phyloP scores from a whole-genome alignment of 2,797 vertebrate species.

The Luscinia megarhynchos region DNA sequence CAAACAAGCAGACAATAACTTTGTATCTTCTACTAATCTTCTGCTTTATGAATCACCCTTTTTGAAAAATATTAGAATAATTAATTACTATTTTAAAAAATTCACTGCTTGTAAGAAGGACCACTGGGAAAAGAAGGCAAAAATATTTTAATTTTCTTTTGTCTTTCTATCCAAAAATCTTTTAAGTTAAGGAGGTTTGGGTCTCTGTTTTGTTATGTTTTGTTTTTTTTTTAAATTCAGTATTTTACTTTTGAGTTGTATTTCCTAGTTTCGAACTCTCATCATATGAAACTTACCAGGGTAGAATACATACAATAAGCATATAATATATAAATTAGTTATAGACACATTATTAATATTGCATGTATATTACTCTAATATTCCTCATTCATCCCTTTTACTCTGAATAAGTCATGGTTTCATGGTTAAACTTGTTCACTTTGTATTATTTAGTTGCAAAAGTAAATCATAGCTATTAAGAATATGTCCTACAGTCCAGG shows the following conservation, averaged over 20 bases:
- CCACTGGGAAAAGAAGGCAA: not conserved
- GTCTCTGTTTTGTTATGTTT: not conserved
- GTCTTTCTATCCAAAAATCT: not conserved
- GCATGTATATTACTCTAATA: not conserved
- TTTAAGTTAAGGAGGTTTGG: not conserved
- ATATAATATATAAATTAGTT: not conserved
- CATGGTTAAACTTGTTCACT: not conserved
- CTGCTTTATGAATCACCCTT: not conserved
- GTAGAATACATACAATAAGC: not conserved
- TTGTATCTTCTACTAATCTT: not conserved
- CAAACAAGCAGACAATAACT: not conserved
- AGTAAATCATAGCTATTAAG: not conserved
- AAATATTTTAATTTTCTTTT: not conserved
- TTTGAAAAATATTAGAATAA: not conserved
- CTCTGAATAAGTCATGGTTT: not conserved
- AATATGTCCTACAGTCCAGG: not conserved
- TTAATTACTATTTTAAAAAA: not conserved
- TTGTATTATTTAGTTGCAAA: not conserved
- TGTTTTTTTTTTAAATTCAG: not conserved
- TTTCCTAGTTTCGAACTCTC: not conserved
- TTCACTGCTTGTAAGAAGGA: not conserved
- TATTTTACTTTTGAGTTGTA: not conserved
- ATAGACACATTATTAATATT: not conserved
- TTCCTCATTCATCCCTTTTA: not conserved
- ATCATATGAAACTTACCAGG: not conserved